Base-by-base conservation (phyloP, 2,888 invertebrate species). In the Hedya salicella region DNA sequence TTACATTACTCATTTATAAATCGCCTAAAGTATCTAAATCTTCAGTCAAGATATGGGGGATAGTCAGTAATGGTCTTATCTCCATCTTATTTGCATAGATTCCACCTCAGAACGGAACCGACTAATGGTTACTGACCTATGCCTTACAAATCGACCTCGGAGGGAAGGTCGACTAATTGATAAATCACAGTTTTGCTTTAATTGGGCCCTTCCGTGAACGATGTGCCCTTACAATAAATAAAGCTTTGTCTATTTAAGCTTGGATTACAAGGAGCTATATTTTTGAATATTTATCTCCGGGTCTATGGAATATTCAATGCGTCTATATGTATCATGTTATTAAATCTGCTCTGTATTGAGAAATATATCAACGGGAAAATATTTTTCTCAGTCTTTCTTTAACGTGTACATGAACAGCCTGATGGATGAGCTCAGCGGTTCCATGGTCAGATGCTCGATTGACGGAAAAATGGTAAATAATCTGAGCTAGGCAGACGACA, bases 131-230 rank as follows among this genome's bases (percentile, higher is more conserved):
- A 48, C 48, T 66, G 65, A 66, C 60, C 53, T 65, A 53, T 48
- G 60, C 25, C 39, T 48, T 48, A 17, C 32, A 30, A 60, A 64
- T 52, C 46, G 60, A 54, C 60, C 53, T 60, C 65, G 53, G 19
- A 59, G 52, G 59, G 21, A 25, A 25, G 6, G 25, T 25, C 25
- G 25, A 25, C 49, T 65, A 59, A 65, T 65, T 65, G 64, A 59
- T 65, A 65, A 65, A 65, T 65, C 52, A 52, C 59, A 52, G 64
- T 52, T 59, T 52, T 46, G 36, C 52, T 65, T 46, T 64, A 57
- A 57, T 65, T 52, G 44, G 44, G 16, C 57, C 50, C 49, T 48
- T 62, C 44, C 44, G 61, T 44, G n/a, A 40, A 17, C 40, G 54
- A 46, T 49, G 21, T 48, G 16, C 44, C 32, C 62, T 39, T 16